Evolutionary conservation across 2,113 vertebrate genomes (phyloP).

Genomic region (Kryptolebias marmoratus): DNA sequence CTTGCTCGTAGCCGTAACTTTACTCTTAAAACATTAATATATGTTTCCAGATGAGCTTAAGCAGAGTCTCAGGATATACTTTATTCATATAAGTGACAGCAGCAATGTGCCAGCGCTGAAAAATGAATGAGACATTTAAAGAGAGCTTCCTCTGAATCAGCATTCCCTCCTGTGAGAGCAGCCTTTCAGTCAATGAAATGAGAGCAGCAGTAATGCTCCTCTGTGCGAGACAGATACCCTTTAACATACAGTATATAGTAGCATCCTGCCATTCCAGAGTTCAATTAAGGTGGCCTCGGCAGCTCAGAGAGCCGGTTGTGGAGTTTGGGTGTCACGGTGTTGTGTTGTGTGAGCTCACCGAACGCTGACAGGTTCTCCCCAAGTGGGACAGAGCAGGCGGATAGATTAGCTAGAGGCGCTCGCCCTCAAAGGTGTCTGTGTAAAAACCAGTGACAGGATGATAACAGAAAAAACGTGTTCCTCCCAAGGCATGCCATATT

Average conservation of each 20-base stretch:
- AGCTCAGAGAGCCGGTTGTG: constrained; percentile 29
- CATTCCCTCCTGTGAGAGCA: constrained; percentile 37
- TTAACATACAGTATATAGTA: constrained; percentile 3
- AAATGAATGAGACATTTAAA: constrained; percentile 75
- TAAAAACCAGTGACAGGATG: constrained; percentile 35
- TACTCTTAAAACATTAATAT: constrained; percentile 73
- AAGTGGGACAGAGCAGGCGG: constrained; percentile 20
- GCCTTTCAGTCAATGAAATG: constrained; percentile 39
- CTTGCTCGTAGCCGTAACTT: constrained; percentile 56
- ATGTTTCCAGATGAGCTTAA: constrained; percentile 67
- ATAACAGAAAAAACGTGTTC: constrained; percentile 40
- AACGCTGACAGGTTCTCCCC: constrained; percentile 52
- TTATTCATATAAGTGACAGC: constrained; percentile 75
- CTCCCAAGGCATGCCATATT: constrained; percentile 28
- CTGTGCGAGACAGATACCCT: constrained; percentile 16
- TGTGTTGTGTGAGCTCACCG: constrained; percentile 26
- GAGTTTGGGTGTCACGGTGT: constrained; percentile 40
- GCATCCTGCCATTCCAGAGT: constrained; percentile 23
- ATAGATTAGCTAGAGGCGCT: constrained; percentile 53
- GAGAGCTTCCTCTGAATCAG: constrained; percentile 61
- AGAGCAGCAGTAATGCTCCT: constrained; percentile 13
- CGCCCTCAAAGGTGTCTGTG: constrained; percentile 48
- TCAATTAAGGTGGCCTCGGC: constrained; percentile 31
- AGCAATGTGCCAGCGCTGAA: constrained; percentile 58
- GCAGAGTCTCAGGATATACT: constrained; percentile 55